A percentile compares a stretch with the other conserved stretches of the same genome.
These are phyloP conservation scores for Drosophila emarginata DNA, from an alignment of 2,888 invertebrate species.

Conservation along the genomic window DNA sequence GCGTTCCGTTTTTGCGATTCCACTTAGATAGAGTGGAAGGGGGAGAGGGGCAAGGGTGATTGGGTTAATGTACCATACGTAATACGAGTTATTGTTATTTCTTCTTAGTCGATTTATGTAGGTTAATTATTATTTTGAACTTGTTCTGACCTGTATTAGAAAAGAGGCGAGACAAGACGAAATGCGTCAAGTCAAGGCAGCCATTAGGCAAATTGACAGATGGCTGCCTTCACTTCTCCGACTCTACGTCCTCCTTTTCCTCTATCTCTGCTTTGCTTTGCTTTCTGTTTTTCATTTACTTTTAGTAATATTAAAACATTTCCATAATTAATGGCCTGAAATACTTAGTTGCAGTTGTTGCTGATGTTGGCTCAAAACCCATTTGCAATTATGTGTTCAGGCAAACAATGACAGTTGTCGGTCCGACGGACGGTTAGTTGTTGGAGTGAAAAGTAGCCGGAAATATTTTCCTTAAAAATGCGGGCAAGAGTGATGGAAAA, in stretches of 20 bases:
- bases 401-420: conserved; percentile 63
- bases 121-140: conserved; percentile 63
- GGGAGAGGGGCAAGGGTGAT: background rate
- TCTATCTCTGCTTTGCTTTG: background rate
- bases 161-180: conserved; percentile 2
- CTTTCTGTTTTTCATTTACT: conserved; percentile 9
- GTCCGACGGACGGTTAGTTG: background rate
- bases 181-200: background rate
- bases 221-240: conserved; percentile 19
- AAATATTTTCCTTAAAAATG: conserved; percentile 51
- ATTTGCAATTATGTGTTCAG: conserved; percentile 45
- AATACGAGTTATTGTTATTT: conserved; percentile 37
- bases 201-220: conserved; percentile 66
- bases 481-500: conserved; percentile 7
- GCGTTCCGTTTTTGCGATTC: conserved; percentile 40
- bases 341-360: conserved; percentile 46
- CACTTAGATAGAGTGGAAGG: conserved; percentile 3
- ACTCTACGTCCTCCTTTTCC: background rate
- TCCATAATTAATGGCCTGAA: conserved; percentile 67
- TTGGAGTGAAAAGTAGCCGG: conserved; percentile 50
- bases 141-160: conserved; percentile 33
- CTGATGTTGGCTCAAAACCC: conserved; percentile 4
- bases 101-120: conserved; percentile 42
- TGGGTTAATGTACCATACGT: conserved; percentile 58
- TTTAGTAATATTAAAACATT: conserved; percentile 61